phyloP scores from a whole-genome alignment of 2,888 invertebrate genomes.

The Pteria penguin region DNA sequence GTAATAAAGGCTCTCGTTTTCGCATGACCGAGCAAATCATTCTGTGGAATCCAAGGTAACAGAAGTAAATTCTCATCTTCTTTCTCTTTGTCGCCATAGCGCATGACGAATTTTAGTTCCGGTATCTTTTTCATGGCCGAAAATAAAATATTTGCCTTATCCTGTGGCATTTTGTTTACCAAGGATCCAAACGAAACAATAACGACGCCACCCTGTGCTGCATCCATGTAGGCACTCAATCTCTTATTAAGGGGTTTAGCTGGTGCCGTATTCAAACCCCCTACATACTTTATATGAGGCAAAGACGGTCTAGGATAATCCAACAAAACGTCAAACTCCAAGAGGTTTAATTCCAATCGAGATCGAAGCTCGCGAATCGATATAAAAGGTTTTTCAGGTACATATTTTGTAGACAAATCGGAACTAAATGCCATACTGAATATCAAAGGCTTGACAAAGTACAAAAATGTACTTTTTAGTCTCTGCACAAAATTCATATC shows the following conservation, averaged over 20 bases:
- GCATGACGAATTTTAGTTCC: constrained; percentile 1
- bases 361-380: constrained; percentile 10
- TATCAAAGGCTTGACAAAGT: not conserved
- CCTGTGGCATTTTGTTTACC: constrained; percentile 28
- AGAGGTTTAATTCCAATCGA: constrained; percentile 44
- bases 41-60: constrained; percentile 51
- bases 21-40: constrained; percentile 50
- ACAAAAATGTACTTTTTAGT: not conserved
- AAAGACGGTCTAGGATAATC: constrained; percentile 37
- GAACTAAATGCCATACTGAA: not conserved
- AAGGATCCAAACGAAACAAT: constrained; percentile 49
- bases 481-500: constrained; percentile 13
- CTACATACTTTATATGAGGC: constrained; percentile 41
- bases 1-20: constrained; percentile 52
- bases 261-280: constrained; percentile 40
- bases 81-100: not conserved
- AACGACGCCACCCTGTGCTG: constrained; percentile 41
- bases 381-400: constrained; percentile 11
- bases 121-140: constrained; percentile 33
- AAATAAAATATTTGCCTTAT: constrained; percentile 34
- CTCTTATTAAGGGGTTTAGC: constrained; percentile 31
- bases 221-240: constrained; percentile 37
- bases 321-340: constrained; percentile 40
- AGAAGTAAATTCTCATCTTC: constrained; percentile 12
- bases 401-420: not conserved